Evolutionary conservation across 1,140 invertebrate genomes (phyloP).

Genomic region (Drosophila santomea): DNA sequence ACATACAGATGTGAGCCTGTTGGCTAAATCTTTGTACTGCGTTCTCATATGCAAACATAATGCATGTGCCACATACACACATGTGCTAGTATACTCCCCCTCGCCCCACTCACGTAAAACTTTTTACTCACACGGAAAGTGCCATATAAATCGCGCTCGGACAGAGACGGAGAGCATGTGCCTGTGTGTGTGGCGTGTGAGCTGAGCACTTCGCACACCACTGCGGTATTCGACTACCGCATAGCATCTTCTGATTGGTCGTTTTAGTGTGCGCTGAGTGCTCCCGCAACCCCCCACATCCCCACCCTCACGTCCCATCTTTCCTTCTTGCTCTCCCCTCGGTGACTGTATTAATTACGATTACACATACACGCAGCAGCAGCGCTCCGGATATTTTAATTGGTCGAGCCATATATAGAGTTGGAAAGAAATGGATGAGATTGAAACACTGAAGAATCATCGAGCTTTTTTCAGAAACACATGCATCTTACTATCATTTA

Average conservation of each 20-base stretch:
- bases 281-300: conserved; percentile 49
- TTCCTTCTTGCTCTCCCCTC: conserved; percentile 7
- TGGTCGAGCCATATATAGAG: conserved; percentile 27
- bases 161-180: conserved; percentile 10
- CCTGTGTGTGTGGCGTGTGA: conserved; percentile 24
- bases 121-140: conserved; percentile 37
- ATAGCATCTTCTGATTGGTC: conserved; percentile 77
- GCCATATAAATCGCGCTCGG: conserved; percentile 43
- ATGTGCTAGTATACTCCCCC: conserved; percentile 2
- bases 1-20: conserved; percentile 25
- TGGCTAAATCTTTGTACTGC: conserved; percentile 19
- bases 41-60: conserved; percentile 39
- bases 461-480: background rate
- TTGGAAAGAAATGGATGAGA: background rate
- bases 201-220: conserved; percentile 63
- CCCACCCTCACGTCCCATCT: conserved; percentile 4
- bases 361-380: conserved; percentile 38
- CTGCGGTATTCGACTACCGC: conserved; percentile 26
- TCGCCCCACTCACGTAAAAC: conserved; percentile 18
- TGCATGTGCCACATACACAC: conserved; percentile 15
- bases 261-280: conserved; percentile 50
- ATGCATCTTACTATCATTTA: background rate
- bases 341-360: conserved; percentile 65
- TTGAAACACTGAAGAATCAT: background rate
- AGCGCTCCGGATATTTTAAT: conserved; percentile 55